Base-by-base conservation (phyloP, 2,888 invertebrate genomes). In the Euclidia mi region DNA sequence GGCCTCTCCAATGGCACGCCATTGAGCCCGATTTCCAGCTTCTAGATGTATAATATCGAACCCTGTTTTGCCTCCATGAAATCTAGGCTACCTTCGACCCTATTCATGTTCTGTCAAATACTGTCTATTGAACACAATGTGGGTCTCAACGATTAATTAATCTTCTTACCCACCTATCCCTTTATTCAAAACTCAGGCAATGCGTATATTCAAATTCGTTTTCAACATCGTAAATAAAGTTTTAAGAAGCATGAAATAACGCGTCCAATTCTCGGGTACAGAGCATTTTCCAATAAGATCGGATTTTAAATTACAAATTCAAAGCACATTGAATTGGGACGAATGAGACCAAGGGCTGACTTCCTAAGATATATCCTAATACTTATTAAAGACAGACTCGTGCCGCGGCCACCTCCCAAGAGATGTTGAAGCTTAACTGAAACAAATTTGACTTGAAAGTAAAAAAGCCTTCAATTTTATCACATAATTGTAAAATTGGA, bases 391-490 rank as follows among this genome's bases (percentile, higher is more conserved):
- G 63, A 65, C 63, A 66, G 62, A 48, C 65, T 73, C 79, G 76
- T 83, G 76, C 76, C 64, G 50, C 57, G 53, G 47, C 67, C 67
- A 59, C 53, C 71, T 57, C 72, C 66, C 59, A 46, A 65, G 81
- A 79, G 84, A 81, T 86, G 84, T 71, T 49, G 53, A 68, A 74
- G 82, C 82, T 87, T 82, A 84, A 85, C 71, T 79, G 78, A 82
- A 86, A 84, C 82, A 81, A 87, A 85, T 84, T 87, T 84, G 78
- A 82, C 78, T 79, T n/a, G n/a, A n/a, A 69, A 76, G 79, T 80
- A 81, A 86, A 85, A 85, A 82, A 81, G 73, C 76, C 78, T 78
- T 82, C 81, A 88, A 87, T 88, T 88, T 85, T 85, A 84, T 88
- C 83, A 85, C 82, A 84, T 87, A 81, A 88, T 86, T 86, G 79